Percentiles rank a stretch among this genome's conserved stretches.
Evolutionary conservation across 1,140 invertebrate genomes (phyloP).

Genomic region (Drusus annulatus): DNA sequence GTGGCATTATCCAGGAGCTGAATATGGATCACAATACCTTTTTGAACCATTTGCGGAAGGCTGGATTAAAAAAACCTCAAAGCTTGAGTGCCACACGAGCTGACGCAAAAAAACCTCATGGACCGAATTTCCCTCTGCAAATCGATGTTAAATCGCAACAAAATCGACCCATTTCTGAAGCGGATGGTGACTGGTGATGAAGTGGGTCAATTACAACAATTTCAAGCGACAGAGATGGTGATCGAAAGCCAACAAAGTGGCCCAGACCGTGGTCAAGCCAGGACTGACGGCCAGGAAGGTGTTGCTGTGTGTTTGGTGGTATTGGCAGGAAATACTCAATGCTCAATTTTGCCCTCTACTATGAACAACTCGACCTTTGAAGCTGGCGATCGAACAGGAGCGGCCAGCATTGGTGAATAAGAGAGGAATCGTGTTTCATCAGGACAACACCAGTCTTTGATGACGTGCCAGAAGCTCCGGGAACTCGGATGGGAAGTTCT

Average conservation of each 20-base stretch:
- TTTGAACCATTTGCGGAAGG: constrained; percentile 18
- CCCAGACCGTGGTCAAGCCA: constrained; percentile 21
- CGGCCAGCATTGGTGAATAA: constrained; percentile 21
- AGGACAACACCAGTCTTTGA: no score
- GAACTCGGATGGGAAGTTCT: no score
- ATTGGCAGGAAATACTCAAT: neutral
- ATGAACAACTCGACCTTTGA: no score
- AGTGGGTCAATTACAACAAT: constrained; percentile 2
- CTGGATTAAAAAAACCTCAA: constrained; percentile 19
- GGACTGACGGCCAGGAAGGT: constrained; percentile 14
- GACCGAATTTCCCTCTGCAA: constrained; percentile 10
- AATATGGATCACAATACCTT: constrained; percentile 11
- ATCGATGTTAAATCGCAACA: constrained; percentile 13
- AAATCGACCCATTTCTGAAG: constrained; percentile 26
- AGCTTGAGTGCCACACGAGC: constrained; percentile 17
- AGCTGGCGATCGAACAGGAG: constrained; percentile 22
- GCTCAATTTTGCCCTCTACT: no score
- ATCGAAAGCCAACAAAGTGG: constrained; percentile 19
- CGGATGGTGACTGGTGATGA: constrained; percentile 24
- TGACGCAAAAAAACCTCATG: neutral
- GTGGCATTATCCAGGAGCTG: constrained; percentile 7
- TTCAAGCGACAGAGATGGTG: constrained; percentile 15
- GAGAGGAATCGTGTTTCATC: constrained; percentile 23
- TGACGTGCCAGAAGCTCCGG: no score
- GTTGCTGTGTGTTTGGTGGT: constrained; percentile 17